These are phyloP conservation scores for Python bivittatus DNA, from an alignment of 2,113 vertebrate species.

Conservation along the genomic window DNA sequence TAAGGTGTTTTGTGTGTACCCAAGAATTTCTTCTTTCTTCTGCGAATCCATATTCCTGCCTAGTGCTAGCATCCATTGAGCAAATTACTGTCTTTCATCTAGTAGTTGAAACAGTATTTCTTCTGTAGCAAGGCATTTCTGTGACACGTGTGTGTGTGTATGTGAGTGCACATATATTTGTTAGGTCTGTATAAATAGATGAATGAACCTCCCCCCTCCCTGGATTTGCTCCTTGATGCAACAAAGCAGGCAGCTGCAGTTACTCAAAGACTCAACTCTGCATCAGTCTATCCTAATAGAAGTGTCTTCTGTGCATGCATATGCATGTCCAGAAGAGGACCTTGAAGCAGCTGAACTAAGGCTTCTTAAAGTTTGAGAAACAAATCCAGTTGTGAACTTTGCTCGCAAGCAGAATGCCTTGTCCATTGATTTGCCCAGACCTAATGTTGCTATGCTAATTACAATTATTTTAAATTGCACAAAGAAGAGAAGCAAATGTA, in stretches of 20 bases:
- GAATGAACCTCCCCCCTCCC: not conserved
- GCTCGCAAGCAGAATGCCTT: not conserved
- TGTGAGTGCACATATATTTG: not conserved
- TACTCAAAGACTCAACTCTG: not conserved
- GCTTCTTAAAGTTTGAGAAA: not conserved
- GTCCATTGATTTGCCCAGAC: no score
- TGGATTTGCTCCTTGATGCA: not conserved
- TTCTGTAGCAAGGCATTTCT: not conserved
- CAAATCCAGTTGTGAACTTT: not conserved
- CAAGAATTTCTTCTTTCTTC: not conserved
- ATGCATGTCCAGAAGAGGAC: not conserved
- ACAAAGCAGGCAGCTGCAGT: not conserved
- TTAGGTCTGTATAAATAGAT: not conserved
- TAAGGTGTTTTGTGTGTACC: not conserved
- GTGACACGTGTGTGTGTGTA: not conserved
- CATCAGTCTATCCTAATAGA: not conserved
- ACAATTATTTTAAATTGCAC: not conserved
- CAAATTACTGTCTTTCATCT: not conserved
- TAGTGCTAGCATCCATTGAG: not conserved
- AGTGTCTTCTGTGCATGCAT: not conserved
- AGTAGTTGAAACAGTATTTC: not conserved
- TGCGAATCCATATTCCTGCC: not conserved
- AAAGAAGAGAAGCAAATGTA: not conserved
- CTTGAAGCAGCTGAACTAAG: not conserved
- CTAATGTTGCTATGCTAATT: not conserved